Evolutionary conservation across 2,888 invertebrate genomes (phyloP).

Genomic region (Lapara coniferarum): DNA sequence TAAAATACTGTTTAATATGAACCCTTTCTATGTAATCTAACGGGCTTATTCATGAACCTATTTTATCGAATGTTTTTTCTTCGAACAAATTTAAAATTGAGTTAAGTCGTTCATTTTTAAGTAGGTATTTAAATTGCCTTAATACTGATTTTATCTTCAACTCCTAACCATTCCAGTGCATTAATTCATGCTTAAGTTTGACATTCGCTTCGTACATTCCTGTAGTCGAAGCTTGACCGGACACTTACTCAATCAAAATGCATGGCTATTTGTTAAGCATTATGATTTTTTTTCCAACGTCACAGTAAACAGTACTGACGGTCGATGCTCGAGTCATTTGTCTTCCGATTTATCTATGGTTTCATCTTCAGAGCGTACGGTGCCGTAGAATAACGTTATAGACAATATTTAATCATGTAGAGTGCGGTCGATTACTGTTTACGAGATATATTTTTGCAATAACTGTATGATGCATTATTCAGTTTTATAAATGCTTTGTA

Average conservation of each 20-base stretch:
- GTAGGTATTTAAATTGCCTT: not conserved
- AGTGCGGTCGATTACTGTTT: too few species aligned
- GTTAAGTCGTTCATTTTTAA: not conserved
- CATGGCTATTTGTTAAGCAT: not conserved
- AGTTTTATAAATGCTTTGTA: too few species aligned
- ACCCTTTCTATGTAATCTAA: too few species aligned
- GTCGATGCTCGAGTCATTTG: not conserved
- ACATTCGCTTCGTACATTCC: constrained; percentile 13
- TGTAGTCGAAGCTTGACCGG: not conserved
- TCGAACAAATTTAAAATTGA: too few species aligned
- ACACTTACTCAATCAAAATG: constrained; percentile 10
- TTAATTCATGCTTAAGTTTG: not conserved
- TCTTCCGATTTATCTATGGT: constrained; percentile 13
- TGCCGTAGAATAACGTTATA: not conserved
- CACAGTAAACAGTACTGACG: constrained; percentile 11
- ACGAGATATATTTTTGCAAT: too few species aligned
- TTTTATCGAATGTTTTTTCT: too few species aligned
- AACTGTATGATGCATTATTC: too few species aligned
- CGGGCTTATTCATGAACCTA: too few species aligned
- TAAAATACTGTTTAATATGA: too few species aligned
- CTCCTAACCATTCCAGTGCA: not conserved
- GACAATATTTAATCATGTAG: not conserved
- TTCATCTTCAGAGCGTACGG: not conserved
- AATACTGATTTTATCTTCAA: not conserved
- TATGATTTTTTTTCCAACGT: constrained; percentile 7